Base-by-base conservation (phyloP, 2,888 invertebrate genomes). In the Phortica okadai region DNA sequence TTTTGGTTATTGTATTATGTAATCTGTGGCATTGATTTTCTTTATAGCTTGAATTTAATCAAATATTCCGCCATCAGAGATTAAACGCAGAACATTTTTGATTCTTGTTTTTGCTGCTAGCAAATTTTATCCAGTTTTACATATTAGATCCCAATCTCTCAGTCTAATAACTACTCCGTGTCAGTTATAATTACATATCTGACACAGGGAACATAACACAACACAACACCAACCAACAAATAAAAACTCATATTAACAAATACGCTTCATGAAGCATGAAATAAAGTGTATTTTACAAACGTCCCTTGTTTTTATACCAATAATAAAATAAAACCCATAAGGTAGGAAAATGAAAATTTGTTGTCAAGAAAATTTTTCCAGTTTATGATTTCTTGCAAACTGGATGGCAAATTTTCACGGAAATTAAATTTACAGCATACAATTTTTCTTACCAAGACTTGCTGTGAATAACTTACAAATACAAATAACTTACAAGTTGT, bases 241-340 rank as follows among this genome's bases (percentile, higher is more conserved):
- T 89, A 87, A 87, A 84, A 82, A 81, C 81, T 79, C 86, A 87
- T 89, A 87, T 87, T 87, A 84, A 84, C 80, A 83, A 88, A 83
- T 84, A 81, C 79, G 87, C 87, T 89, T 82, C 82, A 81, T 76
- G 74, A 80, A 89, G 89, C 87, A 82, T 87, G 89, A 87, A 89
- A 87, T 87, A 87, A 81, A 83, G 79, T 69, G 21, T 82, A 76
- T 62, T 76, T 73, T 69, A 41, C n/a, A n/a, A 45, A 42, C 14
- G n/a, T 45, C 14, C 21, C 69, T 16, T 16, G 74, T 80, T 82
- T 79, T 76, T 76, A 74, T 74, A 59, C 76, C 72, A 76, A 33
- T 33, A 33, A 4, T 33, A 33, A 33, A 33, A 50, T 8, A 6
- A 50, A 50, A 2, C 8, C 50, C 14, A 11, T 6, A 50, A 50